These are phyloP conservation scores for Baccha elongata DNA, from an alignment of 2,888 invertebrate genomes.

Conservation along the genomic window DNA sequence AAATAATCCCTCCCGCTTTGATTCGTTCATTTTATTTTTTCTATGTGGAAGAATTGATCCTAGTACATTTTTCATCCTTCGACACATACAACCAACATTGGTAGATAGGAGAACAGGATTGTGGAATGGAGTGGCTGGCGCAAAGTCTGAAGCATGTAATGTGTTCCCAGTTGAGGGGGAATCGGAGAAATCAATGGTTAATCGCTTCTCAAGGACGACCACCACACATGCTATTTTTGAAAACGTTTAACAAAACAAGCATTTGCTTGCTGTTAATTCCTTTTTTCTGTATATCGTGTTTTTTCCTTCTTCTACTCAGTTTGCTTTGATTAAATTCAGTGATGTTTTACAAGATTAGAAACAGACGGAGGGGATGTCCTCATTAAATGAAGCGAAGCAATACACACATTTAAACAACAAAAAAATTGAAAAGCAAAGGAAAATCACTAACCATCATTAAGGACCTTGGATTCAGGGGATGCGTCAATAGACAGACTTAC, in stretches of 20 bases:
- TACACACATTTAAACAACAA: constrained; percentile 23
- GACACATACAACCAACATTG: background rate
- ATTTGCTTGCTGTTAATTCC: constrained; percentile 50
- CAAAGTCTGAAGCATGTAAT: constrained; percentile 2
- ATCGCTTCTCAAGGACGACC: constrained; percentile 54
- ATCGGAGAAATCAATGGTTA: constrained; percentile 63
- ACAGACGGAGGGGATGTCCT: constrained; percentile 16
- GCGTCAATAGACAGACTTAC: constrained; percentile 36
- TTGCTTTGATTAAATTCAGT: constrained; percentile 70
- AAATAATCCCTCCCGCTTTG: constrained; percentile 41
- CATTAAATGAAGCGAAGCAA: constrained; percentile 60
- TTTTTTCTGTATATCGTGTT: background rate
- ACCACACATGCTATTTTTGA: constrained; percentile 17
- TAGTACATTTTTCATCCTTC: constrained; percentile 47
- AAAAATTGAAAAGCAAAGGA: background rate
- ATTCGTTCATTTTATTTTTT: constrained; percentile 37
- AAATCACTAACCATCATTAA: constrained; percentile 6
- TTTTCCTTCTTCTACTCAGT: constrained; percentile 32
- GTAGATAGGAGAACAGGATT: background rate
- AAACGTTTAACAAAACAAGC: constrained; percentile 4
- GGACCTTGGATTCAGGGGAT: constrained; percentile 31
- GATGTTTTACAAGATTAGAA: constrained; percentile 67
- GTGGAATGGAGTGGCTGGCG: background rate
- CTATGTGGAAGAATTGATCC: constrained; percentile 59
- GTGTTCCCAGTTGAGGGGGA: background rate